These are phyloP conservation scores for Condylostylus longicornis DNA, from an alignment of 1,140 invertebrate species.

Conservation along the genomic window DNA sequence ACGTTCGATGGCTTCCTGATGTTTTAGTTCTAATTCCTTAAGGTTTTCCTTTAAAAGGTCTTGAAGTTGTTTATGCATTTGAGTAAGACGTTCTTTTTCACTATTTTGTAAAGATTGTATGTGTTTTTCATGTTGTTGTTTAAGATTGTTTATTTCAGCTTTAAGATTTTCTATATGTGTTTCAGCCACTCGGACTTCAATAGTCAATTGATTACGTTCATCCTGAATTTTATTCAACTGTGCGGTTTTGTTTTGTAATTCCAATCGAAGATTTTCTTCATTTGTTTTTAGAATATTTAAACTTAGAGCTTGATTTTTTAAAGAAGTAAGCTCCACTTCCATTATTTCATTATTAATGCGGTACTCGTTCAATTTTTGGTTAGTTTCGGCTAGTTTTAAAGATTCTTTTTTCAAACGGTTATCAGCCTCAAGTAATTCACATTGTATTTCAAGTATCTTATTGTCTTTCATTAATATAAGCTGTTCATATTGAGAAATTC, in stretches of 20 bases:
- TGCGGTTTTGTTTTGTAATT: conserved; percentile 4
- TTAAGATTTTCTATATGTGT: conserved; percentile 25
- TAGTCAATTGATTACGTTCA: conserved; percentile 23
- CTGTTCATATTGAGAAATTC: conserved; percentile 34
- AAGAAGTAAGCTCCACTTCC: conserved; percentile 21
- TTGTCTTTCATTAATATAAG: conserved; percentile 35
- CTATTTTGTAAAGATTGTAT: conserved; percentile 17
- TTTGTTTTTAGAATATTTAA: conserved; percentile 16
- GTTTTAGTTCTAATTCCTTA: conserved; percentile 12
- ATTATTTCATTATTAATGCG: conserved; percentile 20
- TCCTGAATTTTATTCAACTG: conserved; percentile 12
- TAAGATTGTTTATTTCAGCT: conserved; percentile 20
- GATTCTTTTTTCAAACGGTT: conserved; percentile 34
- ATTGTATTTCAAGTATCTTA: conserved; percentile 29
- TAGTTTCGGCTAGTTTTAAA: conserved; percentile 29
- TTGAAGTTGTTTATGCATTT: conserved; percentile 12
- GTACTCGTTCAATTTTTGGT: conserved; percentile 16
- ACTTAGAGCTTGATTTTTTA: conserved; percentile 13
- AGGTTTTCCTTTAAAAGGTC: conserved; percentile 3
- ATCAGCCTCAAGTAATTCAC: conserved; percentile 28
- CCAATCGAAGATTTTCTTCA: conserved; percentile 9
- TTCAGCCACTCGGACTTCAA: conserved; percentile 26
- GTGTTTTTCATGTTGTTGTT: conserved; percentile 15
- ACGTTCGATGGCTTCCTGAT: conserved; percentile 14
- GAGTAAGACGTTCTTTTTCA: conserved; percentile 15